Percentiles rank a stretch among this genome's conserved stretches.
These are phyloP conservation scores for Callosobruchus maculatus DNA, from an alignment of 2,888 invertebrate species.

Conservation along the genomic window DNA sequence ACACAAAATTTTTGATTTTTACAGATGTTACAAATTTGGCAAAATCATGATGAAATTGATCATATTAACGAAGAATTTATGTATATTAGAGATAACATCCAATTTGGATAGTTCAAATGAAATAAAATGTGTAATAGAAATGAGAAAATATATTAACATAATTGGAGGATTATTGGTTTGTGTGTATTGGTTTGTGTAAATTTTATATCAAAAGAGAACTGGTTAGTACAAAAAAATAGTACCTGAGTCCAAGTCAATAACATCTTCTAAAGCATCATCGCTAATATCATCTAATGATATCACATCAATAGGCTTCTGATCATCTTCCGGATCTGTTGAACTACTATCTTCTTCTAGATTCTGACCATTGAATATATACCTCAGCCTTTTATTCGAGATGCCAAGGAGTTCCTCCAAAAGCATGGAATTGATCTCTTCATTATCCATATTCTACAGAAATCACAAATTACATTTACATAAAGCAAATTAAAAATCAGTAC, in stretches of 20 bases:
- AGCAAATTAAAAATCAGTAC: conserved; percentile 3
- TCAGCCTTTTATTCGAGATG: conserved; percentile 46
- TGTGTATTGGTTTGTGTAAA: too few relatives aligned
- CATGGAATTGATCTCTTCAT: conserved; percentile 46
- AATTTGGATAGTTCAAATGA: too few relatives aligned
- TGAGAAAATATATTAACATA: too few relatives aligned
- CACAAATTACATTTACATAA: neutral
- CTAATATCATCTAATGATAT: conserved; percentile 47
- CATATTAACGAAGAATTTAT: too few relatives aligned
- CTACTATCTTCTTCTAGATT: conserved; percentile 43
- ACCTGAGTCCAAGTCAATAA: conserved; percentile 33
- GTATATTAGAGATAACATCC: too few relatives aligned
- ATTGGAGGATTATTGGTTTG: too few relatives aligned
- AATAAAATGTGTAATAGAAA: too few relatives aligned
- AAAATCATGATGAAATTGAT: too few relatives aligned
- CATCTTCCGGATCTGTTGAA: conserved; percentile 41
- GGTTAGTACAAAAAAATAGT: too few relatives aligned
- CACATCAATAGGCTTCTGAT: conserved; percentile 36
- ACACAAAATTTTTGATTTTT: too few relatives aligned
- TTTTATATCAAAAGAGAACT: too few relatives aligned
- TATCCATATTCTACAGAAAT: conserved; percentile 36
- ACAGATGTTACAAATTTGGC: too few relatives aligned
- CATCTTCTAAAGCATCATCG: conserved; percentile 35
- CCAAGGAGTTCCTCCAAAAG: conserved; percentile 47
- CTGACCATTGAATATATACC: conserved; percentile 45